Evolutionary conservation across 2,797 vertebrate species (phyloP).

Genomic region (Propithecus perrieri): DNA sequence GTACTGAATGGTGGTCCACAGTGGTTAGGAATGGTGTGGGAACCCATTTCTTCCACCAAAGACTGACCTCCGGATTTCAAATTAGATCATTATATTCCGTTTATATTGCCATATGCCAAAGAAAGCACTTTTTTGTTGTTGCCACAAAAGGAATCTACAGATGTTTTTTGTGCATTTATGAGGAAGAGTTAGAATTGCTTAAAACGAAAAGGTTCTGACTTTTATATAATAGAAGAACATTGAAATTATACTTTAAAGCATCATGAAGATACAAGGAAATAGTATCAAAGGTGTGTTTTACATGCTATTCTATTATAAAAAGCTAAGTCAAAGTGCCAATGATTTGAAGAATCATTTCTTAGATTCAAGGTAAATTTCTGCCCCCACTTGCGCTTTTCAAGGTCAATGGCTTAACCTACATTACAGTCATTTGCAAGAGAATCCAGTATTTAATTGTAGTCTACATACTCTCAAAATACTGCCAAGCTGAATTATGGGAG

Average conservation of each 20-base stretch:
- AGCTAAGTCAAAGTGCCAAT: neutral
- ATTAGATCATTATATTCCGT: neutral
- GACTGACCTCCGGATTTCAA: neutral
- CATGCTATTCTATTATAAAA: neutral
- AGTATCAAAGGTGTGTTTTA: neutral
- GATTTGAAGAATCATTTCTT: constrained; percentile 18
- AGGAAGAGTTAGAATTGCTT: neutral
- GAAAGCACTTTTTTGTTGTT: neutral
- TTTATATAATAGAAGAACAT: neutral
- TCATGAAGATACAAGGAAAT: neutral
- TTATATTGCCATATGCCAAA: neutral
- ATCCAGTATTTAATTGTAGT: neutral
- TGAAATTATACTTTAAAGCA: neutral
- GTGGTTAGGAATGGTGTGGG: neutral
- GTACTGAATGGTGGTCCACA: neutral
- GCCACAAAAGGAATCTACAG: neutral
- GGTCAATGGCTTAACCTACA: neutral
- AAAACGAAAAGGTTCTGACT: neutral
- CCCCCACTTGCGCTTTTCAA: neutral
- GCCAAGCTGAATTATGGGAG: neutral
- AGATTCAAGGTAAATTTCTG: neutral
- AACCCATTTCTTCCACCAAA: neutral
- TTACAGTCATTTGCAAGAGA: neutral
- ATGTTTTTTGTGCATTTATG: neutral
- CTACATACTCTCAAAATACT: neutral